These are phyloP conservation scores for Stylophora pistillata DNA, from an alignment of 64 coral and sea anemone species.

Conservation along the genomic window DNA sequence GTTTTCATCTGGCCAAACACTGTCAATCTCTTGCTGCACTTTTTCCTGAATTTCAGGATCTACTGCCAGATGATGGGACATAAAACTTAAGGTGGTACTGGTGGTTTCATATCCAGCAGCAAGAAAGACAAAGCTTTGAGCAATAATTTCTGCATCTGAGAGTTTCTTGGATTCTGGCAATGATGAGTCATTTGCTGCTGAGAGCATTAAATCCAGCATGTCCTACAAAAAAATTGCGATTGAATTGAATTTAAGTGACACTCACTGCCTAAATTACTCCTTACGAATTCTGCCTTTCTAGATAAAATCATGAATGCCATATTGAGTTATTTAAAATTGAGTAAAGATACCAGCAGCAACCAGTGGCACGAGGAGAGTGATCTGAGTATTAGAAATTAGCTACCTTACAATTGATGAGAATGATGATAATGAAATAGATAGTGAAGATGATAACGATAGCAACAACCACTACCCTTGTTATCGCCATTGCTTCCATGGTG, in stretches of 20 bases:
- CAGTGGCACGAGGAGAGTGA: too few species aligned
- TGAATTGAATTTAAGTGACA: neutral
- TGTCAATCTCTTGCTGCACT: conserved; percentile 50
- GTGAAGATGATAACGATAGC: too few species aligned
- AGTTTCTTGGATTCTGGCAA: conserved; percentile 30
- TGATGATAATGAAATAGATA: too few species aligned
- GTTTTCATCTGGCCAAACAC: conserved; percentile 27
- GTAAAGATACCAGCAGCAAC: too few species aligned
- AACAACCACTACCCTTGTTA: too few species aligned
- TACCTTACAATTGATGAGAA: too few species aligned
- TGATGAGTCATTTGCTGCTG: neutral
- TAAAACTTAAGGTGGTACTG: conserved; percentile 9
- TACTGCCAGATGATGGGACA: conserved; percentile 15
- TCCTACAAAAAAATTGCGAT: conserved; percentile 2
- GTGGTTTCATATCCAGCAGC: conserved; percentile 45
- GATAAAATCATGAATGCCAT: too few species aligned
- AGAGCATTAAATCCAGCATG: conserved; percentile 49
- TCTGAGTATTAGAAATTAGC: too few species aligned
- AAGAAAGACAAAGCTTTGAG: conserved; percentile 49
- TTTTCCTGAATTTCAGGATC: conserved; percentile 57
- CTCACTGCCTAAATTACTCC: neutral
- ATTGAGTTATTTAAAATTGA: too few species aligned
- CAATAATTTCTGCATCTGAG: conserved; percentile 42
- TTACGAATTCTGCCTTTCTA: neutral
- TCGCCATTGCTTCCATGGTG: too few species aligned